Base-by-base conservation (phyloP, 2,888 invertebrate species). In the Eudemis profundana region DNA sequence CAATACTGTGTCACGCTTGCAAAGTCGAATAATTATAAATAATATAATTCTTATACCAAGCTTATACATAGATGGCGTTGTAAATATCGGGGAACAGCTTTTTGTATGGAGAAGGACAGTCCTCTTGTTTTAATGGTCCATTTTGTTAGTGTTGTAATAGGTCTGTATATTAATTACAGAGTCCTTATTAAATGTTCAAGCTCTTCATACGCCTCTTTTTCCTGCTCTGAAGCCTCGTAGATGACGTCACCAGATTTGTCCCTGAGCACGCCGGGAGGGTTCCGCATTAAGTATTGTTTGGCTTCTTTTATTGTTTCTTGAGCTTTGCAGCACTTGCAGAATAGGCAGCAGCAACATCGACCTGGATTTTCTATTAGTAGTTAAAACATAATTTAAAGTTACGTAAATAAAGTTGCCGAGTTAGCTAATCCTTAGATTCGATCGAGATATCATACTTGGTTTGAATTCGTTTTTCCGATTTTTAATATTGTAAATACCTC, bases 331-430 rank as follows among this genome's bases (percentile, higher is more conserved):
- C 93, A 86, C 70, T 92, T 92, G 71, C 94, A 95, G 69, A 86
- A 93, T 49, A 93, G 82, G 72, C 92, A 93, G 70, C 94, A 95
- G 67, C 93, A 95, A 70, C 95, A 95, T 94, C 94, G 94, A 61
- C 95, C 94, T 94, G 66, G 15, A 72, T 72, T 69, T 49, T 29
- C n/a, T n/a, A n/a, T n/a, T n/a, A n/a, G n/a, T n/a, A n/a, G n/a
- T 21, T 21, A 21, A 50, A 23, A 5, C 5, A 23, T 4, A 23
- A 36, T 36, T 8, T 8, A 12, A 36, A n/a, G n/a, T n/a, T n/a
- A n/a, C n/a, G n/a, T n/a, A n/a, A n/a, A n/a, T n/a, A n/a, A n/a
- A n/a, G n/a, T n/a, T n/a, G n/a, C n/a, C n/a, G n/a, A n/a, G n/a
- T n/a, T n/a, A n/a, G n/a, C n/a, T n/a, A n/a, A n/a, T n/a, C n/a